Evolutionary conservation across 2,113 vertebrate species (phyloP).

Genomic region (Ursus arctos): DNA sequence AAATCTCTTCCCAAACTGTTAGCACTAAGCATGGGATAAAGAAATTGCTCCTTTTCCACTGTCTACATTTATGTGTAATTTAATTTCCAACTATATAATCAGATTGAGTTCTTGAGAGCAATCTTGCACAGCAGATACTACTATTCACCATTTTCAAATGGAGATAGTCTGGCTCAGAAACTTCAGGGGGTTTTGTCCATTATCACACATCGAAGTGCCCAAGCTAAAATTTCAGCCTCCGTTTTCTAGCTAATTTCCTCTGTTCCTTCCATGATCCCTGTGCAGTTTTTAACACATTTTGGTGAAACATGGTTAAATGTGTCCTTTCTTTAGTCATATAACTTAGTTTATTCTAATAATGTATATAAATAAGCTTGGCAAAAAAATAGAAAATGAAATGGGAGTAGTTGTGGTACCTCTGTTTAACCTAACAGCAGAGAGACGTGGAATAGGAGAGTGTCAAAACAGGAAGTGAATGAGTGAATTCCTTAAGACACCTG

Average conservation of each 20-base stretch:
- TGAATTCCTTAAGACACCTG: background rate
- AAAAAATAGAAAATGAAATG: background rate
- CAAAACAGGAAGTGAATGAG: background rate
- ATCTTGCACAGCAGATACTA: background rate
- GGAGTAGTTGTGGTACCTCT: background rate
- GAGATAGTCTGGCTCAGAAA: background rate
- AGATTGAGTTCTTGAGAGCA: background rate
- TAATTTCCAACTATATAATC: background rate
- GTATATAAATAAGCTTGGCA: background rate
- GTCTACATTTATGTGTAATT: background rate
- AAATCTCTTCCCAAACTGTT: background rate
- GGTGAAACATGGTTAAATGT: background rate
- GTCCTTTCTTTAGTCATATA: background rate
- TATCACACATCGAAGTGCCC: background rate
- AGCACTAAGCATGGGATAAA: background rate
- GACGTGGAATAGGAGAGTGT: background rate
- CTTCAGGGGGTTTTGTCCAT: background rate
- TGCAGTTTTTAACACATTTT: background rate
- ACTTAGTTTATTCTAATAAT: background rate
- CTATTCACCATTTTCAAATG: background rate
- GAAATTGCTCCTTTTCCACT: background rate
- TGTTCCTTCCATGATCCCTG: fast-evolving
- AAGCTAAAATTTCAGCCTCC: background rate
- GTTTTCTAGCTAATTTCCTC: background rate
- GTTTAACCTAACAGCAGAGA: background rate